Percentiles rank a stretch among this genome's conserved stretches.
Evolutionary conservation across 2,888 invertebrate species (phyloP).

Genomic region (Epinotia brunnichana): DNA sequence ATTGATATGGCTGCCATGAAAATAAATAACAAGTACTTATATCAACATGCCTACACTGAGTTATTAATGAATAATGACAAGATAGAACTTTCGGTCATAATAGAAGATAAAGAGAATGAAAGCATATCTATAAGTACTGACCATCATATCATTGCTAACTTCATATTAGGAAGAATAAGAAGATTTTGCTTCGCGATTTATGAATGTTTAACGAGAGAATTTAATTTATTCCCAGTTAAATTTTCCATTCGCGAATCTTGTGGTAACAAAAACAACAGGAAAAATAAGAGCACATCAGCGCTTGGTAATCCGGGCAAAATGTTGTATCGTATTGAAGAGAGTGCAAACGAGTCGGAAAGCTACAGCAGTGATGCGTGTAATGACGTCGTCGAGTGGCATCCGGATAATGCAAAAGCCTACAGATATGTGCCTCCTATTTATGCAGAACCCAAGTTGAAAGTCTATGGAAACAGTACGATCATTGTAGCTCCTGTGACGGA

Average conservation of each 20-base stretch:
- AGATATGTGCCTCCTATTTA: neutral
- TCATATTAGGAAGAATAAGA: neutral
- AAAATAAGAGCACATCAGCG: neutral
- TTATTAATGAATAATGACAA: neutral
- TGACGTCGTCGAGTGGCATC: neutral
- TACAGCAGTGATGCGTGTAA: neutral
- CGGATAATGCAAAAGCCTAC: neutral
- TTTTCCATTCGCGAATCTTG: neutral
- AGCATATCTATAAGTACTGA: neutral
- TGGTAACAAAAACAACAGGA: neutral
- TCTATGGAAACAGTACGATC: neutral
- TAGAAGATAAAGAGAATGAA: conserved; percentile 1
- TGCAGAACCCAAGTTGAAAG: neutral
- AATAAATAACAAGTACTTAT: neutral
- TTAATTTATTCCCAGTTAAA: neutral
- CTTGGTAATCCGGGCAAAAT: neutral
- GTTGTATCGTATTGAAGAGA: neutral
- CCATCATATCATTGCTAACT: neutral
- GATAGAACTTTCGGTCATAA: neutral
- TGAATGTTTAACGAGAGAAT: neutral
- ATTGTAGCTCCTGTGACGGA: conserved; percentile 1
- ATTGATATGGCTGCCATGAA: neutral
- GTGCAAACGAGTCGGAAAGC: neutral
- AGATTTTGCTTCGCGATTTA: neutral
- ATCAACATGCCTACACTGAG: neutral